Evolutionary conservation across 2,888 invertebrate species (phyloP).

Genomic region (Teleiodes luculella): DNA sequence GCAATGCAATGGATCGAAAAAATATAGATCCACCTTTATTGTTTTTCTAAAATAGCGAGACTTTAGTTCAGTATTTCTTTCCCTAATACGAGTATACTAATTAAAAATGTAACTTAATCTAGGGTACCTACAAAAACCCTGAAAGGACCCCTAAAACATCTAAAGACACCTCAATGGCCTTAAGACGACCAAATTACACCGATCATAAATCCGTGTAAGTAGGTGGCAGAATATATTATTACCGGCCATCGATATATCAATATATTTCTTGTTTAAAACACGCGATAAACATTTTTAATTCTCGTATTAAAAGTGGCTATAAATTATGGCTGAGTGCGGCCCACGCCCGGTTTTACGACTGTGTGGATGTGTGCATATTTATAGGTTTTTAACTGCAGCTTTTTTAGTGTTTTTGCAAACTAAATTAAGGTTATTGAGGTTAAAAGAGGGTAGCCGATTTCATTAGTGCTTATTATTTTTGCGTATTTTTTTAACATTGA

Average conservation of each 20-base stretch:
- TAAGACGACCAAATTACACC: conserved; percentile 14
- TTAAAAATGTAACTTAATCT: too few species aligned
- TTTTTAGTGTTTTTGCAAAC: background rate
- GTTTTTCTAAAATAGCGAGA: too few species aligned
- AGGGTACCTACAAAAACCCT: background rate
- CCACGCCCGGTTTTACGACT: conserved; percentile 16
- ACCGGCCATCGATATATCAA: conserved; percentile 28
- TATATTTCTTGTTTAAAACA: conserved; percentile 43
- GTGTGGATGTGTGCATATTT: conserved; percentile 4
- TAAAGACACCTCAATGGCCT: conserved; percentile 12
- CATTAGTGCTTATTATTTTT: background rate
- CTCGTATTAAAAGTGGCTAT: conserved; percentile 12
- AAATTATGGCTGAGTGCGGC: conserved; percentile 21
- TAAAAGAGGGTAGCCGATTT: background rate
- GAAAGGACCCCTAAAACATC: background rate
- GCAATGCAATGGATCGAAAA: too few species aligned
- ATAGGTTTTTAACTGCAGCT: conserved; percentile 1
- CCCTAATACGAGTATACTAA: too few species aligned
- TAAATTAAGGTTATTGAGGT: background rate
- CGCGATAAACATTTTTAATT: conserved; percentile 24
- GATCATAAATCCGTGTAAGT: conserved; percentile 42
- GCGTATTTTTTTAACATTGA: too few species aligned
- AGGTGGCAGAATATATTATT: conserved; percentile 50
- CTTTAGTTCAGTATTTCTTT: too few species aligned
- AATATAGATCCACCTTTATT: too few species aligned